Conservation (phyloP, 1,140 invertebrate genomes). For the Agrypnia vestita region DNA sequence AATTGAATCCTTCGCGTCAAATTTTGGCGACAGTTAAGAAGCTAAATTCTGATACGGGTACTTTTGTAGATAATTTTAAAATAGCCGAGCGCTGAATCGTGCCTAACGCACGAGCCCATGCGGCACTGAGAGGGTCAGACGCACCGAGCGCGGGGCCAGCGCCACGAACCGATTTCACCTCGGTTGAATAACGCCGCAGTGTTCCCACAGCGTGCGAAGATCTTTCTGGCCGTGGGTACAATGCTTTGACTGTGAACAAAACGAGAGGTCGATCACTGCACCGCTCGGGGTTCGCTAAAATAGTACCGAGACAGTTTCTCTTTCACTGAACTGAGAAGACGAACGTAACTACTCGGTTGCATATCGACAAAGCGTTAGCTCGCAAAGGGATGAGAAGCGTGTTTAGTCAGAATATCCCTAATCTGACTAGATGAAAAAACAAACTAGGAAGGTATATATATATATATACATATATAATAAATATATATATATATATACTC, state of each 20-base stretch:
- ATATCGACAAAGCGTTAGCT: no score
- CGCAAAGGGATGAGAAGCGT: no score
- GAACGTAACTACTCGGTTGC: neutral
- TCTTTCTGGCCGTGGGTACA: conserved; percentile 22
- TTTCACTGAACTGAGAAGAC: conserved; percentile 10
- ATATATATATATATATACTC: no score
- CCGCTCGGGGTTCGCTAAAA: neutral
- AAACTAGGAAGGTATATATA: no score
- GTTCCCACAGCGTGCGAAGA: conserved; percentile 10
- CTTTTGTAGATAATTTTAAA: no score
- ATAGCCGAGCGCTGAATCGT: conserved; percentile 16
- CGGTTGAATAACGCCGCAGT: conserved; percentile 35
- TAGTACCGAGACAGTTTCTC: neutral
- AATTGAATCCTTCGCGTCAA: no score
- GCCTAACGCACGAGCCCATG: conserved; percentile 19
- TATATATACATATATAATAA: no score
- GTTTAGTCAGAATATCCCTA: no score
- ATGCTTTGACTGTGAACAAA: neutral
- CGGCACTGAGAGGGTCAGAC: neutral
- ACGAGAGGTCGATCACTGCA: neutral
- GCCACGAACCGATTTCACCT: conserved; percentile 36
- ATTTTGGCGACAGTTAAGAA: no score
- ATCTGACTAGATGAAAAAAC: no score
- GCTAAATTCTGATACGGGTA: no score
- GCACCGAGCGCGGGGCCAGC: neutral